Conservation (phyloP, 2,113 vertebrate species). For the Thymallus thymallus region DNA sequence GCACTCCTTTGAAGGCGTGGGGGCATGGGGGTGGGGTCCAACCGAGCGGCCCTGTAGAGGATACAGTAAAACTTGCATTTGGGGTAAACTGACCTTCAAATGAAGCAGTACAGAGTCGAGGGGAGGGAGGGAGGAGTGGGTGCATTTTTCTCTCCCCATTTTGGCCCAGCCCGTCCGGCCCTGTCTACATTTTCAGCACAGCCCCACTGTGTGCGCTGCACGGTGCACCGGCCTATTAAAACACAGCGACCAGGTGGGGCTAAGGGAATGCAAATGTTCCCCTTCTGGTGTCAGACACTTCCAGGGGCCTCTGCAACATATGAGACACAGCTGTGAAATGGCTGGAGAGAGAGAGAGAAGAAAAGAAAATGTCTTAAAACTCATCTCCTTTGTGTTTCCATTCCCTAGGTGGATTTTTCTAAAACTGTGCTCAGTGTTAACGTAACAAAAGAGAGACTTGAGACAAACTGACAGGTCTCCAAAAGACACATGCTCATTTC, state of each 20-base stretch:
- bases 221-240: constrained; percentile 66
- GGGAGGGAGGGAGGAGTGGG: constrained; percentile 29
- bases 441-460: constrained; percentile 5
- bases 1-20: constrained; percentile 65
- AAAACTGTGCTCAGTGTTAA: constrained; percentile 7
- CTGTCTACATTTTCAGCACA: constrained; percentile 52
- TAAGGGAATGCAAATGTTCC: constrained; percentile 71
- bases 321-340: constrained; percentile 74
- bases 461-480: neutral
- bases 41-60: constrained; percentile 42
- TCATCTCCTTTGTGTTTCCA: constrained; percentile 39
- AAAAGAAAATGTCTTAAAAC: constrained; percentile 31
- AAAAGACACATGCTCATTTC: constrained; percentile 8
- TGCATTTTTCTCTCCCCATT: constrained; percentile 11
- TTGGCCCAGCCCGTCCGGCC: constrained; percentile 42
- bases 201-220: constrained; percentile 49
- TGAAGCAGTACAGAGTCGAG: constrained; percentile 56
- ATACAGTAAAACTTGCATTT: constrained; percentile 62
- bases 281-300: constrained; percentile 69
- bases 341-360: constrained; percentile 37
- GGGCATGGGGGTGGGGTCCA: constrained; percentile 26
- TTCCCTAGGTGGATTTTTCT: too few relatives aligned
- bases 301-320: constrained; percentile 69
- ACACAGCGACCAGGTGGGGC: constrained; percentile 70
- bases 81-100: constrained; percentile 64